A percentile compares a stretch with the other conserved stretches of the same genome.
These are phyloP conservation scores for Tuta absoluta DNA, from an alignment of 2,888 invertebrate species.

Conservation along the genomic window DNA sequence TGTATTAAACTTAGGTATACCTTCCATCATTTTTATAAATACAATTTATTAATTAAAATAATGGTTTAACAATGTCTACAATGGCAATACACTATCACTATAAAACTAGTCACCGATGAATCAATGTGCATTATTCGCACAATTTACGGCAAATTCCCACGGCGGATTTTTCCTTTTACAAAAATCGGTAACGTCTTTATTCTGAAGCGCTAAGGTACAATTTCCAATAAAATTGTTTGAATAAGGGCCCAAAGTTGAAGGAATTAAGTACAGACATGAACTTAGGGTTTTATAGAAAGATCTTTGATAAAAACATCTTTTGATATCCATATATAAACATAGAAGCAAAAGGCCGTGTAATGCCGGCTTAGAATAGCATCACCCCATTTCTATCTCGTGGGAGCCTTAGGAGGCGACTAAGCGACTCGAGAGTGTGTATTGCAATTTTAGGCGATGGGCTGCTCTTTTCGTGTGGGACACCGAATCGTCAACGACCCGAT, in stretches of 20 bases:
- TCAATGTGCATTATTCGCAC: conserved; percentile 21
- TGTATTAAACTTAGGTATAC: too few relatives aligned
- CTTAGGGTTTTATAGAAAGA: background rate
- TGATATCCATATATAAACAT: too few relatives aligned
- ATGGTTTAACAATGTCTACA: background rate
- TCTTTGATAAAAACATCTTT: too few relatives aligned
- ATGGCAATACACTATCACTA: background rate
- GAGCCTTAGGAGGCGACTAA: too few relatives aligned
- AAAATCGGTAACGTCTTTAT: background rate
- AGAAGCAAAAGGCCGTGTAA: too few relatives aligned
- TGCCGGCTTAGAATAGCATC: too few relatives aligned
- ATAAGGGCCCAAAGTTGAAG: background rate
- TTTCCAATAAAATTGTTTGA: background rate
- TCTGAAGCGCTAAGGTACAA: background rate
- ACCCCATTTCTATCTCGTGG: too few relatives aligned
- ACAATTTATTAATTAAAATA: background rate
- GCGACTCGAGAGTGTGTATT: too few relatives aligned
- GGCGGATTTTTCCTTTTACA: background rate
- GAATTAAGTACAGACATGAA: background rate
- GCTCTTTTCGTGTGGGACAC: too few relatives aligned
- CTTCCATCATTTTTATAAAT: background rate
- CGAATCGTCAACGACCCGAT: too few relatives aligned
- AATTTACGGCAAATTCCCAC: conserved; percentile 9
- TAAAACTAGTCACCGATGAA: background rate
- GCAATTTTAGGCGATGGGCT: too few relatives aligned